phyloP scores from a whole-genome alignment of 1,140 invertebrate species.

The Drosophila equinoxialis region DNA sequence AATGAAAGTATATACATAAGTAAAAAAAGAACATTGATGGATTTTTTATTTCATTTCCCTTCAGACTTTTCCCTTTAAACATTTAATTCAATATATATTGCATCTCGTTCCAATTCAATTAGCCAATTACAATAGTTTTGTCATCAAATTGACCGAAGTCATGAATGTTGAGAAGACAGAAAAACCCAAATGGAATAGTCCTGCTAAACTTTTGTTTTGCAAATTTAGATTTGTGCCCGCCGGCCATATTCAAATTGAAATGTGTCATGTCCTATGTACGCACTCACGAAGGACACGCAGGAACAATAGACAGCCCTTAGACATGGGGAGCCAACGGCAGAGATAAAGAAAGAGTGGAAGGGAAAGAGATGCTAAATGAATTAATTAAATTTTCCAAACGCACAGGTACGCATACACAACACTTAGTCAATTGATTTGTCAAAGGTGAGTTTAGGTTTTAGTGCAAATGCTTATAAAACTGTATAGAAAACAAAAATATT shows the following conservation, averaged over 20 bases:
- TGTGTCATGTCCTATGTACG: not conserved
- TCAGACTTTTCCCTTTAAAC: no score
- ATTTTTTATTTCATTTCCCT: no score
- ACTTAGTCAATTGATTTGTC: conserved; percentile 6
- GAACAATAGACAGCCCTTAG: conserved; percentile 23
- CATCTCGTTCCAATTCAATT: not conserved
- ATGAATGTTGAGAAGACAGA: not conserved
- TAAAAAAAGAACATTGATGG: no score
- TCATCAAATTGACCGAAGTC: not conserved
- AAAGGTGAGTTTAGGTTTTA: no score
- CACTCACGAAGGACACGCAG: not conserved
- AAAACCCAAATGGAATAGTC: not conserved
- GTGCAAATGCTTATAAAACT: not conserved
- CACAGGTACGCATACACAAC: not conserved
- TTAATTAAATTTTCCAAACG: conserved; percentile 43
- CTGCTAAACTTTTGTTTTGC: conserved; percentile 3
- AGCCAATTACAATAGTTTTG: not conserved
- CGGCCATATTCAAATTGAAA: not conserved
- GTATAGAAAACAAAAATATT: not conserved
- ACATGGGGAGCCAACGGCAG: not conserved
- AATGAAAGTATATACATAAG: no score
- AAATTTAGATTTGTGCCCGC: not conserved
- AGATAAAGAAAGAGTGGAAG: not conserved
- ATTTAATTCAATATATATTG: not conserved
- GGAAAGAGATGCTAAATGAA: conserved; percentile 9